These are phyloP conservation scores for Salvelinus alpinus DNA, from an alignment of 2,113 vertebrate genomes.

Conservation along the genomic window DNA sequence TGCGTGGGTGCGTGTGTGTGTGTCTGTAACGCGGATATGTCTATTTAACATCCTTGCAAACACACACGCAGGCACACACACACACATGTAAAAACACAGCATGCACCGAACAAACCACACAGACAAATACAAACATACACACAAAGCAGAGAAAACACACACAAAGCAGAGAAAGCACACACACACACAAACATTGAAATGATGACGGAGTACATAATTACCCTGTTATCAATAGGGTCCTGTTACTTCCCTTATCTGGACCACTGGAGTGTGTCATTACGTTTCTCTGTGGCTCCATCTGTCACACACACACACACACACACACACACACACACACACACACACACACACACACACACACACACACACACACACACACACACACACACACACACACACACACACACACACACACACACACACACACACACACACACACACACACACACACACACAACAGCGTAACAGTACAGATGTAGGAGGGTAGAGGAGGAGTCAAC, in stretches of 20 bases:
- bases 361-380: too few species aligned
- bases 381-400: slow-evolving; percentile 11
- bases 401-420: slow-evolving; percentile 10
- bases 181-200: slow-evolving; percentile 55
- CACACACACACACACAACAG: not conserved
- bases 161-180: slow-evolving; percentile 12
- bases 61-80: slow-evolving; percentile 33
- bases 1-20: slow-evolving; percentile 17
- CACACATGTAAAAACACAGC: not conserved
- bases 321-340: not conserved
- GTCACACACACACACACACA: slow-evolving; percentile 37
- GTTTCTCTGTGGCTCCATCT: slow-evolving; percentile 61
- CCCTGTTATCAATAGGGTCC: slow-evolving; percentile 63
- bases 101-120: slow-evolving; percentile 3
- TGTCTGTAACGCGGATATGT: slow-evolving; percentile 30
- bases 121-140: slow-evolving; percentile 9
- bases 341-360: not conserved
- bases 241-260: slow-evolving; percentile 62
- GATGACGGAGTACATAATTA: slow-evolving; percentile 70
- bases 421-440: too few species aligned
- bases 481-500: not conserved
- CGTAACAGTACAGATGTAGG: not conserved
- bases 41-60: slow-evolving; percentile 56
- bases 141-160: slow-evolving; percentile 2
- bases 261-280: slow-evolving; percentile 69